Base-by-base conservation (phyloP, 2,797 vertebrate genomes). In the Astyanax mexicanus region DNA sequence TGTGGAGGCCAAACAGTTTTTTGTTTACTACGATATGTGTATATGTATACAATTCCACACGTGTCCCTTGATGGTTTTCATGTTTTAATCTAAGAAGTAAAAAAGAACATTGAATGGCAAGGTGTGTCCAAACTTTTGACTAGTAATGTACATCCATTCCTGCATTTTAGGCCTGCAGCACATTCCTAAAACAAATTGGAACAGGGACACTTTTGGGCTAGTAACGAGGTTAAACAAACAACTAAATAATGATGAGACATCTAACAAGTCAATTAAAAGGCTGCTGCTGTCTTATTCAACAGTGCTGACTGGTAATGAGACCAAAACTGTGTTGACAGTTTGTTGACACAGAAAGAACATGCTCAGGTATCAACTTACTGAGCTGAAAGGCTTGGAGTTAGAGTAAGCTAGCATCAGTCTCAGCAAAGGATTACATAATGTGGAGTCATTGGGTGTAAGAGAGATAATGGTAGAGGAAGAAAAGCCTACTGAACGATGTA, bases 291-390 rank as follows among this genome's bases (percentile, higher is more conserved):
- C n/a, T 37, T 12, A 17, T 8, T 2, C 42, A 2, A 75, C 25
- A 44, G 69, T 37, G 29, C 42, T 42, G 54, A 52, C 42, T 9
- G 35, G n/a, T 37, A 25, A 19, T 40, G 25, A 47, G 13, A 49
- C 25, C 6, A 15, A 35, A 44, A 32, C 2, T 57, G 13, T 51
- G 49, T 7, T 73, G 44, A 38, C 10, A 44, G 4, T 29, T 67
- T 23, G 17, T 40, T 27, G 19, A 51, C 76, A 27, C 17, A 15
- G 52, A 62, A 67, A 64, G 38, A 61, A 58, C n/a, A 60, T 58
- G 32, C 52, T 8, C 27, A 4, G 37, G 40, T 52, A 65, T 77
- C 64, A 60, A 44, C 35, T 69, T 65, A 69, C 42, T 57, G 0
- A 62, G 12, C 11, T n/a, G 69, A 35, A 6, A 69, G 21, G 8